Evolutionary conservation across 2,797 vertebrate species (phyloP).

Genomic region (Oceanodroma leucorhoa): DNA sequence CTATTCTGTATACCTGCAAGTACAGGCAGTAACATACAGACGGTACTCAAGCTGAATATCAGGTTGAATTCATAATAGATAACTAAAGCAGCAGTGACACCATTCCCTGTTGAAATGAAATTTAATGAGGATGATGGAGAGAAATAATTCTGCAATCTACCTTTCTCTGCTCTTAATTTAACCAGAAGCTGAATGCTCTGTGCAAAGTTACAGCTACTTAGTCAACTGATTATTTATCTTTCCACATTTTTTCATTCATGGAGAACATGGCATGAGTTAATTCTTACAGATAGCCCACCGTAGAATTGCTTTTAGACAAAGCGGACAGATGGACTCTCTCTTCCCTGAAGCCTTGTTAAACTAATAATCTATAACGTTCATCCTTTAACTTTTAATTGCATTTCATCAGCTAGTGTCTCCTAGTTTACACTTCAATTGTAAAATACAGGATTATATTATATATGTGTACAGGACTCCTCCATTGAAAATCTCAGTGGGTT

Average conservation of each 20-base stretch:
- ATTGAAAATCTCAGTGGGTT: conserved; percentile 41
- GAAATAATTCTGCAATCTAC: conserved; percentile 61
- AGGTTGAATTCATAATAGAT: conserved; percentile 32
- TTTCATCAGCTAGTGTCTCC: conserved; percentile 9
- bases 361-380: conserved; percentile 17
- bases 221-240: conserved; percentile 38
- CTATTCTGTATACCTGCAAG: conserved; percentile 17
- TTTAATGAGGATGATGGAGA: conserved; percentile 71
- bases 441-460: neutral
- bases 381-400: conserved; percentile 32
- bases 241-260: neutral
- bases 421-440: conserved; percentile 6
- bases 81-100: conserved; percentile 51
- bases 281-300: neutral
- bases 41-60: conserved; percentile 23
- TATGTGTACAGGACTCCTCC: neutral
- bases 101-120: conserved; percentile 67
- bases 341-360: conserved; percentile 28
- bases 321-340: conserved; percentile 21
- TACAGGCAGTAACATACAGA: neutral
- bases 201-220: conserved; percentile 52
- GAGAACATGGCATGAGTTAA: neutral
- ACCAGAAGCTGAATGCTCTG: conserved; percentile 39
- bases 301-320: conserved; percentile 22
- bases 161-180: conserved; percentile 66